Conservation (phyloP, 2,113 vertebrate species). For the Sceloporus undulatus region DNA sequence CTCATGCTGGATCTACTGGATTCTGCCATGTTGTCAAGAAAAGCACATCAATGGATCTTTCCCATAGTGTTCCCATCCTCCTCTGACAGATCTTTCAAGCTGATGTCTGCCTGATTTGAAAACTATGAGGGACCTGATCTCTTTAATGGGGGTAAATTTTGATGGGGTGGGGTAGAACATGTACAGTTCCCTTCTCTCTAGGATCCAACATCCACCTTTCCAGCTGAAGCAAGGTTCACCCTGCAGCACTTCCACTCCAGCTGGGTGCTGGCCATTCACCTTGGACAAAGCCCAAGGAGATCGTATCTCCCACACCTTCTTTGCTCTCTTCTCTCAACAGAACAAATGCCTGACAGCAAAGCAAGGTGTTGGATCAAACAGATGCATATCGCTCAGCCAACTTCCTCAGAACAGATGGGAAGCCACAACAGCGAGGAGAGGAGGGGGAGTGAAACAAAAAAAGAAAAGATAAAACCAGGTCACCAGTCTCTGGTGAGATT, state of each 20-base stretch:
- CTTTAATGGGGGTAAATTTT: not conserved
- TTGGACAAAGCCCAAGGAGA: not conserved
- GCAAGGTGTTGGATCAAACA: slow-evolving; percentile 1
- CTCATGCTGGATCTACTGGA: too few relatives aligned
- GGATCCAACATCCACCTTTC: not conserved
- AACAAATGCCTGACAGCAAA: fast-evolving
- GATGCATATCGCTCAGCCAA: not conserved
- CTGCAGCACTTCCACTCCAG: too few relatives aligned
- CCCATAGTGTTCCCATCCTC: too few relatives aligned
- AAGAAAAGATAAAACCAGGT: slow-evolving; percentile 54
- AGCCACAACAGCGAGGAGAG: fast-evolving
- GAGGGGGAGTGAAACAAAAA: not conserved
- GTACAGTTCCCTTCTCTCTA: too few relatives aligned
- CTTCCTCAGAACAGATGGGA: slow-evolving; percentile 30
- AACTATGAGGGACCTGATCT: not conserved
- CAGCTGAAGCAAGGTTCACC: not conserved
- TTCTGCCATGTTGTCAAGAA: not conserved
- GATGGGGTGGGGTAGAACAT: not conserved
- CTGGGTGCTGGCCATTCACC: not conserved
- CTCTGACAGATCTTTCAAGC: too few relatives aligned
- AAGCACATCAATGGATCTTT: not conserved
- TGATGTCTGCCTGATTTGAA: too few relatives aligned
- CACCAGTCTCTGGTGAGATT: slow-evolving; percentile 70
- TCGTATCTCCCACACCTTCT: not conserved
- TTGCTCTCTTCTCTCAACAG: not conserved